Percentiles rank a stretch among this genome's conserved stretches.
Evolutionary conservation across 2,797 vertebrate species (phyloP).

Genomic region (Taenioides sp.): DNA sequence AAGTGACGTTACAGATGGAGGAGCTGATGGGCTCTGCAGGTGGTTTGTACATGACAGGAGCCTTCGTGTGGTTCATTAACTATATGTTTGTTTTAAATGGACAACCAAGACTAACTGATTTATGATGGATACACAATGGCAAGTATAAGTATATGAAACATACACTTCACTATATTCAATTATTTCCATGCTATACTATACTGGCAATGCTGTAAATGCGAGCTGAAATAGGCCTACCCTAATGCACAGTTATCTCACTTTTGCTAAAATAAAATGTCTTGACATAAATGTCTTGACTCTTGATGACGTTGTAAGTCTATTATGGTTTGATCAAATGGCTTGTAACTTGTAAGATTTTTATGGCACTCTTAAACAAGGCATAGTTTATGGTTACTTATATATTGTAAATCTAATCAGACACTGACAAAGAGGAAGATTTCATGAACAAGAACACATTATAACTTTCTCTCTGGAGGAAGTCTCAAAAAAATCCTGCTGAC

Average conservation of each 20-base stretch:
- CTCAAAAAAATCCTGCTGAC: neutral
- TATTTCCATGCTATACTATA: neutral
- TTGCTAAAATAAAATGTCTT: neutral
- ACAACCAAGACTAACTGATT: neutral
- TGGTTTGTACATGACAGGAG: slow-evolving; percentile 14
- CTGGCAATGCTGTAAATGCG: neutral
- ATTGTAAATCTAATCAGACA: neutral
- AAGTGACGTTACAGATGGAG: slow-evolving; percentile 10
- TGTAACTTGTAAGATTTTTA: neutral
- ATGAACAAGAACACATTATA: neutral
- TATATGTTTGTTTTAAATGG: neutral
- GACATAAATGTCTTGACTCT: too few relatives aligned
- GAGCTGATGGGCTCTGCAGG: slow-evolving; percentile 35
- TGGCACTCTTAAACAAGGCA: neutral
- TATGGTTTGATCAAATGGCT: neutral
- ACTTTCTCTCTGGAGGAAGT: neutral
- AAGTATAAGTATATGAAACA: neutral
- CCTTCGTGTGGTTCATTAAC: neutral
- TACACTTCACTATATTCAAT: neutral
- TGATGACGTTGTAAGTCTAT: too few relatives aligned
- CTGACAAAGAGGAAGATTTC: neutral
- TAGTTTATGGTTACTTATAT: neutral
- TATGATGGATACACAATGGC: neutral
- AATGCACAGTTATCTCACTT: neutral
- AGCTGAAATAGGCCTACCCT: neutral